Base-by-base conservation (phyloP, 2,888 invertebrate species). In the Panzeria rudis region DNA sequence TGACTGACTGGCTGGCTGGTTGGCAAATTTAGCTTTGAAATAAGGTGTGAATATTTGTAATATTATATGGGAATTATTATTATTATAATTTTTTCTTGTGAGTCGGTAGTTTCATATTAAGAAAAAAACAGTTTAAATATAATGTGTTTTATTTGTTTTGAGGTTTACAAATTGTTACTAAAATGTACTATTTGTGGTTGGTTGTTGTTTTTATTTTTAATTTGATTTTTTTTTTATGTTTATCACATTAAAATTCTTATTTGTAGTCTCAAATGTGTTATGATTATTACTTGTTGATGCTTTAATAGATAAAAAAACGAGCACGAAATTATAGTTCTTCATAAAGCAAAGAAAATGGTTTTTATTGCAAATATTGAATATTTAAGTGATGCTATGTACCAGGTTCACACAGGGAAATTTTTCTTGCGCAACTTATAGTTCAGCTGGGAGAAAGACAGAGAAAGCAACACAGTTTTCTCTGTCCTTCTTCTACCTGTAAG, bases 41-140 rank as follows among this genome's bases (percentile, higher is more conserved):
- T 59, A 76, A 82, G 76, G 76, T 80, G 76, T 68, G 61, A 84
- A 80, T 84, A 61, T 80, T 56, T 84, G 76, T 80, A 84, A 76
- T 66, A 72, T 76, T 84, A 72, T 77, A 64, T 80, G 80, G 52
- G 71, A 71, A 76, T 62, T 62, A 76, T 56, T 59, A 56, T n/a
- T 72, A 52, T 13, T 38, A 38, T 54, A 41, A 25, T 41, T 32
- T 32, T 41, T 50, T 38, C 38, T 61, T 50, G 52, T 41, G 25
- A 81, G 20, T 52, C 75, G 59, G 61, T 32, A 17, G 56, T 47
- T 47, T 77, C 15, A 50, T 64, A 71, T 62, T 38, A 61, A n/a
- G 32, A 59, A 38, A 35, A 38, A 32, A 56, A 56, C 66, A 64
- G 25, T 64, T 54, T 15, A 44, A 50, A 7, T 61, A 20, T 20